Base-by-base conservation (phyloP, 2,797 vertebrate species). In the Pteropus rufus region DNA sequence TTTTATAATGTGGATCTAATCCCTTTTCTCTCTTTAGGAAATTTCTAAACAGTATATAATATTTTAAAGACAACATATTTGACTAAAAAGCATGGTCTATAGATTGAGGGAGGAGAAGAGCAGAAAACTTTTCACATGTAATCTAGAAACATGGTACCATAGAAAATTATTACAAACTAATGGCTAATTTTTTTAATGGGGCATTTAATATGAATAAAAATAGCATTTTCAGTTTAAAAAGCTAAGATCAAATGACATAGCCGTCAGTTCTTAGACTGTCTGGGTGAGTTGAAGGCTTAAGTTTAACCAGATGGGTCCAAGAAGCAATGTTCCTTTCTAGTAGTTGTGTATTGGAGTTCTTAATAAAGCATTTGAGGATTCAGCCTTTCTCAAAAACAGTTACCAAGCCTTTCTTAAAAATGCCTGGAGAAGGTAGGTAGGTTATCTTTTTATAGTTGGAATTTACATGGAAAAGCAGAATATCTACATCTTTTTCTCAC, bases 181-280 rank as follows among this genome's bases (percentile, higher is more conserved):
- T 92, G 91, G 36, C 80, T 93, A 82, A 76, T 88, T 97, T 92
- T 98, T 93, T 97, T 76, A 90, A 72, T 86, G 93, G 62, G 49
- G 79, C 9, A 0, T 92, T 97, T 95, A 94, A 46, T 95, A 70
- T 90, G 89, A 96, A 54, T 97, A 92, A 96, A 72, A 96, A 95
- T 85, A 70, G 81, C 46, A 56, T 95, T 90, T 97, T 90, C 91
- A 41, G 34, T 95, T 95, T 86, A 95, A 96, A 95, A 54, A 64
- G 41, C 79, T 94, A 82, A 94, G 84, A 75, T 89, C 91, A 89
- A 97, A 98, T 98, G 97, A 97, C 56, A 94, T 90, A 94, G 21
- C 81, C 88, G 24, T 89, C 93, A 96, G 87, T 96, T 58, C 52
- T 62, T 39, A 8, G 54, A 93, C 64, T 96, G 24, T 84, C 56